Evolutionary conservation across 2,888 invertebrate genomes (phyloP), one percentile per base, ranked within the genome.

Genomic region (Xestobium rufovillosum): DNA sequence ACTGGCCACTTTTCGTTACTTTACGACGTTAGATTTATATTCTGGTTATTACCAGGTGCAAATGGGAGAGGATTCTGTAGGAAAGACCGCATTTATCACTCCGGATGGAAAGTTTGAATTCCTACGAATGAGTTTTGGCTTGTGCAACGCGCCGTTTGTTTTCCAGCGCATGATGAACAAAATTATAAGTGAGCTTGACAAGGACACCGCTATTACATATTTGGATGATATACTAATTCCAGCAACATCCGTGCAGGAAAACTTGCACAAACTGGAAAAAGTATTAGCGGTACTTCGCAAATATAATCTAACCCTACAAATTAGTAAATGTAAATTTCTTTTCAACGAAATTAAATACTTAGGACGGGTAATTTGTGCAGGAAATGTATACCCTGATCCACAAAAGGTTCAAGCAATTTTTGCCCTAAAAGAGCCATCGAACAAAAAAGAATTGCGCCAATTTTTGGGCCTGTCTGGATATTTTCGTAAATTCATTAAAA

Each of bases 401-500:
- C 6, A 6, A n/a, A 19, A 19, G n/a, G 23, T 19, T 19, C 6
- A 6, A 19, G 23, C 23, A n/a, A n/a, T 19, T 8, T 8, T 19
- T 6, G 23, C 6, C 6, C 6, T 19, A n/a, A 6, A n/a, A 19
- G 6, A 19, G 6, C 23, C 23, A 8, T n/a, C 6, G 23, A 19
- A 19, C 23, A n/a, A 8, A n/a, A 19, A 19, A n/a, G 6, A 19
- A 19, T 6, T 19, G n/a, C 23, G 23, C 23, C 23, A 19, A 19
- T 19, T 19, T 19, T 19, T 19, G 23, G 23, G 23, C 6, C n/a
- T 19, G 23, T 19, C 23, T 8, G 23, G 23, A 19, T 19, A 19
- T n/a, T 19, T 19, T 19, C 23, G 23, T 6, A 19, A 19, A n/a
- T 19, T 19, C 23, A 19, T 19, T 19, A 19, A 19, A 19, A n/a